Evolutionary conservation across 1,140 invertebrate genomes (phyloP).

Genomic region (Lutraria rhynchaena): DNA sequence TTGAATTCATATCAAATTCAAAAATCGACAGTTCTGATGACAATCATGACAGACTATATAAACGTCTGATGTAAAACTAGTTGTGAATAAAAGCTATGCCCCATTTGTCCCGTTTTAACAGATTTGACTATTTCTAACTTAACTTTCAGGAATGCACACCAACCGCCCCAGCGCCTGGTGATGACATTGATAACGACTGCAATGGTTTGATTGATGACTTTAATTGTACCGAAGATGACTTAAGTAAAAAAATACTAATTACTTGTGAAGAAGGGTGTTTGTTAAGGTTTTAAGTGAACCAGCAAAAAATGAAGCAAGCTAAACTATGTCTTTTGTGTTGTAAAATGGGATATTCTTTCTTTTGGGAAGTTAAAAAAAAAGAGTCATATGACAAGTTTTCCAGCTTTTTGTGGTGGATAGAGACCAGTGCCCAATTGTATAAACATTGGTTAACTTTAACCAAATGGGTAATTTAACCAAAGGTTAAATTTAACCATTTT

Average conservation of each 20-base stretch:
- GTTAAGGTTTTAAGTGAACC: no score
- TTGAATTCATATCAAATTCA: not conserved
- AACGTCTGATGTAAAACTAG: not conserved
- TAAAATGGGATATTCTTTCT: no score
- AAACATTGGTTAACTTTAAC: no score
- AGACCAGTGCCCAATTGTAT: no score
- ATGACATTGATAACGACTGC: slow-evolving; percentile 47
- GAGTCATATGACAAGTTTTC: no score
- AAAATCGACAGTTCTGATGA: not conserved
- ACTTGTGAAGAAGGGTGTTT: no score
- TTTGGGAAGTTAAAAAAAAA: no score
- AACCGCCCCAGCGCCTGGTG: slow-evolving; percentile 8
- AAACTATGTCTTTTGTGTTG: no score
- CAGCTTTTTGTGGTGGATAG: no score
- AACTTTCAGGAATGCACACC: slow-evolving; percentile 46
- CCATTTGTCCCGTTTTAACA: not conserved
- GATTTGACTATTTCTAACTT: not conserved
- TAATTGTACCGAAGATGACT: slow-evolving; percentile 13
- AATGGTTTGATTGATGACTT: slow-evolving; percentile 31
- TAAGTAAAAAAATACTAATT: slow-evolving; percentile 19
- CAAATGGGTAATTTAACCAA: no score
- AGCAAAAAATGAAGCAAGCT: no score
- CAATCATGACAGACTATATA: not conserved
- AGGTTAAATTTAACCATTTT: no score
- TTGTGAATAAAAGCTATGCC: not conserved